Evolutionary conservation across 2,113 vertebrate species (phyloP).

Genomic region (Phalacrocorax aristotelis): DNA sequence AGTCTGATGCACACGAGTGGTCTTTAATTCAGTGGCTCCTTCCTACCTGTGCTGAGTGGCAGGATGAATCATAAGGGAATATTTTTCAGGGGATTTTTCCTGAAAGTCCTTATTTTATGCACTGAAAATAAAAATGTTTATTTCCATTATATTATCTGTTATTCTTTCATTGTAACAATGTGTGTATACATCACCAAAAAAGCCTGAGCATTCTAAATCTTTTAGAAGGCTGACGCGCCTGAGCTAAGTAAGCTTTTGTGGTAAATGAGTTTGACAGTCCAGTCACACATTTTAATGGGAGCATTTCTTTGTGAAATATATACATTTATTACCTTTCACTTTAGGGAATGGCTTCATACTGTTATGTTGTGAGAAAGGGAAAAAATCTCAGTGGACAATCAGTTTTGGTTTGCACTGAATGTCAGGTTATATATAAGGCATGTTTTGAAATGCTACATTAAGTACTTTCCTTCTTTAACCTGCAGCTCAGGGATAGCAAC

Average conservation of each 20-base stretch:
- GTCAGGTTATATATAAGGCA: not conserved
- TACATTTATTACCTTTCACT: not conserved
- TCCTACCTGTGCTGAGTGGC: not conserved
- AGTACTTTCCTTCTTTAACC: not conserved
- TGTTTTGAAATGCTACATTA: not conserved
- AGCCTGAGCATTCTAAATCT: not conserved
- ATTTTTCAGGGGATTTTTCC: not conserved
- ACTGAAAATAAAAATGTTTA: not conserved
- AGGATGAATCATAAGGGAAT: not conserved
- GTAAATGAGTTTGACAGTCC: not conserved
- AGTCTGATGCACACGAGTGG: not conserved
- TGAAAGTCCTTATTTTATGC: not conserved
- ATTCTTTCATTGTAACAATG: not conserved
- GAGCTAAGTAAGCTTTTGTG: not conserved
- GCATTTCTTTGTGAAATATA: not conserved
- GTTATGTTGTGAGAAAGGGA: not conserved
- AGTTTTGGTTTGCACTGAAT: not conserved
- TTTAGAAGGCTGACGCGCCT: not conserved
- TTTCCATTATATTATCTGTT: not conserved
- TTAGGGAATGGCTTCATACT: not conserved
- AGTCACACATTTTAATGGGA: not conserved
- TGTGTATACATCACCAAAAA: not conserved
- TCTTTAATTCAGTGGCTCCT: not conserved
- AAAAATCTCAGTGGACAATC: not conserved
- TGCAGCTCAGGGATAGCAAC: not conserved